Percentiles rank a stretch among this genome's conserved stretches.
Evolutionary conservation across 2,888 invertebrate species (phyloP).

Genomic region (Callyntrura guangdongensis): DNA sequence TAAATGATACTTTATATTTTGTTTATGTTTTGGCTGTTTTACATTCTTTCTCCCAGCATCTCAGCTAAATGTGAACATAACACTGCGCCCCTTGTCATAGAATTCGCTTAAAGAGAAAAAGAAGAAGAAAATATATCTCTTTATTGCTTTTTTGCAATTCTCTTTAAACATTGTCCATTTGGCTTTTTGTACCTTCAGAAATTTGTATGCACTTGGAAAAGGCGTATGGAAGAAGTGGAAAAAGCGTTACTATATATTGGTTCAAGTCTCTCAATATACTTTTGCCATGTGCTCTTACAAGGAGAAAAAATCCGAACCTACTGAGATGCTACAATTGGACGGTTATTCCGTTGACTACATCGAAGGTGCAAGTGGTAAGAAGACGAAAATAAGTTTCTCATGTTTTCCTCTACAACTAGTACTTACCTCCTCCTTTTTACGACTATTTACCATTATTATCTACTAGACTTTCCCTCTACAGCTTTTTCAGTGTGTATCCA

Average conservation of each 20-base stretch:
- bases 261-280: constrained; percentile 99
- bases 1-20: constrained; percentile 1
- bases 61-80: background rate
- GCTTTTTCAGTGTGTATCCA: background rate
- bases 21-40: constrained; percentile 29
- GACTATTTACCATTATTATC: background rate
- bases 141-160: constrained; percentile 38
- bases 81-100: background rate
- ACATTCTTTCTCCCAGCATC: background rate
- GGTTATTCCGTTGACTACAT: constrained; percentile 99
- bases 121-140: constrained; percentile 34
- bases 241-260: constrained; percentile 98
- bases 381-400: background rate
- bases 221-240: constrained; percentile 99
- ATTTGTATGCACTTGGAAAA: constrained; percentile 97
- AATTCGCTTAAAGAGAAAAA: constrained; percentile 28
- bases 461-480: background rate
- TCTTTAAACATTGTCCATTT: constrained; percentile 18
- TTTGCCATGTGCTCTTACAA: constrained; percentile 99
- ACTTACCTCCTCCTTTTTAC: background rate
- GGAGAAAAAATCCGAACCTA: constrained; percentile 99
- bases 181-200: constrained; percentile 87
- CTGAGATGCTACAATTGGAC: constrained; percentile 99
- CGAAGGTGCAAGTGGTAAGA: constrained; percentile 96
- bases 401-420: constrained; percentile 13